phyloP scores from a whole-genome alignment of 2,113 vertebrate genomes.

The Leptocoma aspasia region DNA sequence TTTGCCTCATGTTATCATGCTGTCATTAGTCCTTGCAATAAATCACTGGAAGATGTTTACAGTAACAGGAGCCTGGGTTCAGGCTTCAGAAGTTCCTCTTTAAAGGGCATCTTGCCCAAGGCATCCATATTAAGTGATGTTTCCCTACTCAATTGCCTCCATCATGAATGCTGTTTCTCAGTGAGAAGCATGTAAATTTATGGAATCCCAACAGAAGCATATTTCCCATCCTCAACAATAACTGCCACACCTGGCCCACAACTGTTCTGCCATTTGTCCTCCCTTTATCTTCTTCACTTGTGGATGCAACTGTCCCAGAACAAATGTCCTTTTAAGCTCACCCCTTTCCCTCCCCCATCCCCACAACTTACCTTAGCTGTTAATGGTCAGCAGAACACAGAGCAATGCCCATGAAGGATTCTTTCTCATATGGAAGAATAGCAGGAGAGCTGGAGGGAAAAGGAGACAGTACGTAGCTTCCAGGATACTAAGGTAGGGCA shows the following conservation, averaged over 20 bases:
- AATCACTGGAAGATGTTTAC: neutral
- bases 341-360: rapidly evolving
- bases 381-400: neutral
- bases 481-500: neutral
- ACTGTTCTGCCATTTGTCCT: neutral
- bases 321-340: neutral
- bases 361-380: neutral
- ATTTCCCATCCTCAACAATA: neutral
- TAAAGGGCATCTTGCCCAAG: neutral
- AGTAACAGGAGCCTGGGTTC: neutral
- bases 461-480: neutral
- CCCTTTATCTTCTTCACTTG: neutral
- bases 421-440: neutral
- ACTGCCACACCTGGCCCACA: neutral
- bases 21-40: neutral
- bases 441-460: neutral
- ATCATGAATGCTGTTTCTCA: neutral
- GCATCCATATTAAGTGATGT: neutral
- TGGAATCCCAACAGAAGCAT: neutral
- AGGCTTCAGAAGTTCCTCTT: neutral
- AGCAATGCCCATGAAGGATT: neutral
- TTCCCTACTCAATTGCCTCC: neutral
- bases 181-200: neutral
- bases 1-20: neutral
- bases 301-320: neutral